Evolutionary conservation across 2,888 invertebrate genomes (phyloP).

Genomic region (Tridacna crocea): DNA sequence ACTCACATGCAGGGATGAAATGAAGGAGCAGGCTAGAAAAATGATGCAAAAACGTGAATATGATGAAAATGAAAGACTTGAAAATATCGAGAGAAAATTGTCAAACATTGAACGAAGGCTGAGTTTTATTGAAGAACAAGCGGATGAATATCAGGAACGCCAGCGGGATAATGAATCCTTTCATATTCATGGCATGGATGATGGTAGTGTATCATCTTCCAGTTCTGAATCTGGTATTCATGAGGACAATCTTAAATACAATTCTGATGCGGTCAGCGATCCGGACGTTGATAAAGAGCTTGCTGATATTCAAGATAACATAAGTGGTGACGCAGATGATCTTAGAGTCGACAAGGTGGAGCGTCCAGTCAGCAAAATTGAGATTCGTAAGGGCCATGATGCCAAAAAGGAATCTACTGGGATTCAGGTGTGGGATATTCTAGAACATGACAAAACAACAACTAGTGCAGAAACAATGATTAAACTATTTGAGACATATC

Average conservation of each 20-base stretch:
- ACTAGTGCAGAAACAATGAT: constrained; percentile 47
- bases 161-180: constrained; percentile 2
- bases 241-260: constrained; percentile 37
- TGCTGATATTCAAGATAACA: background rate
- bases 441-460: constrained; percentile 46
- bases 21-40: constrained; percentile 28
- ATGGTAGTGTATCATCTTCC: constrained; percentile 19
- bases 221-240: constrained; percentile 67
- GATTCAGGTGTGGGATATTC: constrained; percentile 53
- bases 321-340: background rate
- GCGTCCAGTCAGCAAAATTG: constrained; percentile 26
- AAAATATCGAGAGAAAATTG: constrained; percentile 54
- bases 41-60: constrained; percentile 26
- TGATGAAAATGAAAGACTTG: constrained; percentile 41
- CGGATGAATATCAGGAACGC: constrained; percentile 29
- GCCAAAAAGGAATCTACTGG: constrained; percentile 20
- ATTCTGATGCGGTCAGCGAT: constrained; percentile 22
- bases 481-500: constrained; percentile 47
- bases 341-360: background rate
- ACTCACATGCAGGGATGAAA: constrained; percentile 46
- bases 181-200: constrained; percentile 13
- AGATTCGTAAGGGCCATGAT: constrained; percentile 18
- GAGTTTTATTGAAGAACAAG: constrained; percentile 50
- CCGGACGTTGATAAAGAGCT: constrained; percentile 15
- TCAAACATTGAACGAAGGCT: constrained; percentile 55